Conservation (phyloP, 2,797 vertebrate species). For the Gymnopithys bicolor region DNA sequence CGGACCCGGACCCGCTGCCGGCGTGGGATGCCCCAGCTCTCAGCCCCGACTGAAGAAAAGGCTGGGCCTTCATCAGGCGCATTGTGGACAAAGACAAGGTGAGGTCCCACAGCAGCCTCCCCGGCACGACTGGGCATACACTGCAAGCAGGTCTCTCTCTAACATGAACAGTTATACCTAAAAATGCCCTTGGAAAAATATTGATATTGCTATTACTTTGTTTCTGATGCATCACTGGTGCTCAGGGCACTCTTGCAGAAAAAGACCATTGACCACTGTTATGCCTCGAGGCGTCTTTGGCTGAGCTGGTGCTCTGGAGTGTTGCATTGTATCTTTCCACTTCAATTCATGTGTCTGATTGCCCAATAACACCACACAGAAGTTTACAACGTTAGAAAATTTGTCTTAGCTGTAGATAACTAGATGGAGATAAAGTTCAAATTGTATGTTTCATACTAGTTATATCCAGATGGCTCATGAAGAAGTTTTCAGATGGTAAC, state of each 20-base stretch:
- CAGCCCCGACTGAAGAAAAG: fast-evolving
- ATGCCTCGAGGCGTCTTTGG: background rate
- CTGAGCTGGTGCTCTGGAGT: background rate
- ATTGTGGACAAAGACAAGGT: fast-evolving
- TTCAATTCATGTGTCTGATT: background rate
- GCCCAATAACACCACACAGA: background rate
- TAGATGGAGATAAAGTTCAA: background rate
- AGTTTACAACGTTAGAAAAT: background rate
- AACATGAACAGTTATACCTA: fast-evolving
- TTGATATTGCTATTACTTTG: background rate
- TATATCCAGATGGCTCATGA: background rate
- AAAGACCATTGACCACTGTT: background rate
- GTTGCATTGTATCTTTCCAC: background rate
- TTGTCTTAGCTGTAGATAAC: background rate
- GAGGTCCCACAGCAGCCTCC: background rate
- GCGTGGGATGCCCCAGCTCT: too few relatives aligned
- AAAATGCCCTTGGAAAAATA: fast-evolving
- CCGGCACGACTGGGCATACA: background rate
- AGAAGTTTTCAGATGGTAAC: background rate
- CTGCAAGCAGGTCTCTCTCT: background rate
- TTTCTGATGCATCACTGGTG: fast-evolving
- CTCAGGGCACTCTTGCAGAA: background rate
- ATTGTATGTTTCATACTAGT: background rate
- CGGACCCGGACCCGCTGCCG: background rate
- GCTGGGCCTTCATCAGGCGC: fast-evolving